Evolutionary conservation across 2,113 vertebrate species (phyloP).

Genomic region (Garra rufa): DNA sequence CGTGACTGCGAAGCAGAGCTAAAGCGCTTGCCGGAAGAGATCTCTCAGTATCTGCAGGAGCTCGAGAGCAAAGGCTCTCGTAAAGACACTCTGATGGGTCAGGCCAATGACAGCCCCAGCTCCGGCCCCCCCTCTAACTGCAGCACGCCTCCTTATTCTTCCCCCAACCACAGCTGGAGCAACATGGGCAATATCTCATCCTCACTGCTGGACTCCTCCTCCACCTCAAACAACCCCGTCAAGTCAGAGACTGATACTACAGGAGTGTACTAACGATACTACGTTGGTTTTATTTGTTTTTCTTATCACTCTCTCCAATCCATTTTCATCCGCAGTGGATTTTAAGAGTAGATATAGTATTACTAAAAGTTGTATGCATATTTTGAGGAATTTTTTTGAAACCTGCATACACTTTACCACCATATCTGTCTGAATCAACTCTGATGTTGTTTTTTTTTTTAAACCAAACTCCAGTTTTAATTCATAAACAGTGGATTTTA

Average conservation of each 20-base stretch:
- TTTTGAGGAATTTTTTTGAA: slow-evolving; percentile 28
- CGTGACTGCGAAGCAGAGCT: slow-evolving; percentile 74
- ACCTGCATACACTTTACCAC: background rate
- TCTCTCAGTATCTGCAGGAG: slow-evolving; percentile 79
- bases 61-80: slow-evolving; percentile 70
- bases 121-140: slow-evolving; percentile 74
- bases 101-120: slow-evolving; percentile 69
- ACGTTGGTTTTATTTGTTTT: slow-evolving; percentile 61
- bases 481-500: slow-evolving; percentile 27
- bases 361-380: slow-evolving; percentile 46
- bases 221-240: slow-evolving; percentile 67
- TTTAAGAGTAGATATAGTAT: slow-evolving; percentile 50
- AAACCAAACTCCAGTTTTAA: slow-evolving; percentile 50
- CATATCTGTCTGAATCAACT: background rate
- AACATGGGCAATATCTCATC: slow-evolving; percentile 68
- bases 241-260: slow-evolving; percentile 69
- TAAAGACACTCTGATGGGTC: slow-evolving; percentile 63
- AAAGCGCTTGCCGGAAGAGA: slow-evolving; percentile 76
- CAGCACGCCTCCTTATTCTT: slow-evolving; percentile 72
- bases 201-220: slow-evolving; percentile 66
- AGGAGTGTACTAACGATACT: slow-evolving; percentile 58
- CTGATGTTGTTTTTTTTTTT: slow-evolving; percentile 31
- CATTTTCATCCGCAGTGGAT: slow-evolving; percentile 29
- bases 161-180: slow-evolving; percentile 68
- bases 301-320: slow-evolving; percentile 6